Base-by-base conservation (phyloP, 2,797 vertebrate genomes). In the Myioborus melanocephalus region DNA sequence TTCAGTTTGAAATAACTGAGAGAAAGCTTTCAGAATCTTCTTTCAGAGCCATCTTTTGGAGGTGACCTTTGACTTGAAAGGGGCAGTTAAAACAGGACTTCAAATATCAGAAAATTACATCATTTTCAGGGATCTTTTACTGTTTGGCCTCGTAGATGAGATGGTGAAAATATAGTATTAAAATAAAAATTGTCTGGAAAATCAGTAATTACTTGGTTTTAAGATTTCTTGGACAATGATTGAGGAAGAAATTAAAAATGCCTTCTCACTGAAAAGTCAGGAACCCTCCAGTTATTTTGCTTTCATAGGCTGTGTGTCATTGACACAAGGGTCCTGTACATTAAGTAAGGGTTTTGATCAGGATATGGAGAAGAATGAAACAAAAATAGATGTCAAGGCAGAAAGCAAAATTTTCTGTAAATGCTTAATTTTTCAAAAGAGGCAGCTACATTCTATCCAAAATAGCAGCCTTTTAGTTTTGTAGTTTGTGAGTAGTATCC, bases 51-150 rank as follows among this genome's bases (percentile, higher is more conserved):
- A 47, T 95, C 81, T 90, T 96, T 82, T 96, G 89, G 69, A 95
- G 59, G 92, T 97, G 95, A 98, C 94, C 89, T 90, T 93, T 97
- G 63, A 34, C 44, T 94, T 93, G 30, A n/a, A 72, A 93, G 49
- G 24, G 26, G 39, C 71, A 77, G 73, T 91, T 93, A 68, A 92
- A 96, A n/a, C 46, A 41, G 32, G 10, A 65, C 56, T 91, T 75
- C 44, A 88, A n/a, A 83, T 91, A 93, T 39, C 60, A 68, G 61
- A 90, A 95, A 96, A 77, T 65, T 59, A n/a, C 64, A 79, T 90
- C 47, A 92, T 90, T 95, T 88, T 91, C 56, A 94, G 80, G 60
- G 77, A 93, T 79, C 19, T 84, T 94, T 91, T 80, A 77, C 75
- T 64, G 17, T 46, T 94, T 95, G 57, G 61, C 21, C 56, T 68